phyloP scores from a whole-genome alignment of 2,113 vertebrate species.

The Pachycephala philippinensis region DNA sequence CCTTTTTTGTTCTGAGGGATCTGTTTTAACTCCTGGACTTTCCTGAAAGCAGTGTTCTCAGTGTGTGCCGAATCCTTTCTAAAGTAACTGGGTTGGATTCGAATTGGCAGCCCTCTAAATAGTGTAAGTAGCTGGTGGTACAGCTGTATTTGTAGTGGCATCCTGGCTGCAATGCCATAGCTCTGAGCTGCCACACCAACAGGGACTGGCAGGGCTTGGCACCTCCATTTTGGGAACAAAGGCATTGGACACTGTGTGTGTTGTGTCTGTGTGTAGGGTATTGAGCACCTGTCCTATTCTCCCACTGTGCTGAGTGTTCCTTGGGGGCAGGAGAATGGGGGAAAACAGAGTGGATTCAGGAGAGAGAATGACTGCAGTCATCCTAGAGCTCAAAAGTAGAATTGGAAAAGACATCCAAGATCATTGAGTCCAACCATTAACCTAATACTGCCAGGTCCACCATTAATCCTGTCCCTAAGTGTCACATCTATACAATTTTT shows the following conservation, averaged over 20 bases:
- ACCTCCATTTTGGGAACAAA: rapidly evolving
- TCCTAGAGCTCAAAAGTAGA: not conserved
- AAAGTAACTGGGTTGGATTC: not conserved
- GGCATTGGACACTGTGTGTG: rapidly evolving
- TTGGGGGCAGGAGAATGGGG: not conserved
- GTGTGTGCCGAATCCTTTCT: not conserved
- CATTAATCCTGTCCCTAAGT: not conserved
- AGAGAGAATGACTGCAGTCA: not conserved
- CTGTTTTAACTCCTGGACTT: not conserved
- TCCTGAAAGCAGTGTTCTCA: not conserved
- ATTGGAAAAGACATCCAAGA: not conserved
- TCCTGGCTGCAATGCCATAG: not conserved
- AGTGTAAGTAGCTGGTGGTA: not conserved
- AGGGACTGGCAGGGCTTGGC: not conserved
- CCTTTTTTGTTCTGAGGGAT: not conserved
- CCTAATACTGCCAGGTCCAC: not conserved
- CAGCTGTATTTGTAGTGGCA: not conserved
- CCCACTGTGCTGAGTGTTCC: not conserved
- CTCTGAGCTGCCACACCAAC: not conserved
- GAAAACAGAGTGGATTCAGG: not conserved
- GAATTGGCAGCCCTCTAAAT: not conserved
- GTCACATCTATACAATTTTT: not conserved
- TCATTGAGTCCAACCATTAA: not conserved
- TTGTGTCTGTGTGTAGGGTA: not conserved
- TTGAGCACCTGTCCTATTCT: not conserved